Base-by-base conservation (phyloP, 2,888 invertebrate genomes). In the Holacanthella duospinosa region DNA sequence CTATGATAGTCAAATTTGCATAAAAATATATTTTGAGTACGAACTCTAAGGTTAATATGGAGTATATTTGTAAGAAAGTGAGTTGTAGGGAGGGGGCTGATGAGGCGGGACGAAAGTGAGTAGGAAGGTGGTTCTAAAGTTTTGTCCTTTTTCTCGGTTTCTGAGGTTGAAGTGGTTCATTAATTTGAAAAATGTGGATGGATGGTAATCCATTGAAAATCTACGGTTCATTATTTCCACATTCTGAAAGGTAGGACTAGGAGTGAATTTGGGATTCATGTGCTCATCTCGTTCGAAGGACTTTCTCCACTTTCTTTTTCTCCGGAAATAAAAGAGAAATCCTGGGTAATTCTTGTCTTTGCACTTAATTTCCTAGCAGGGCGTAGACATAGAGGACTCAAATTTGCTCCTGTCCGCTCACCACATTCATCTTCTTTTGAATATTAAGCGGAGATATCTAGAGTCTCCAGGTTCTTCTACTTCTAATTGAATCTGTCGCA, bases 101-200 rank as follows among this genome's bases (percentile, higher is more conserved):
- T 36, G 36, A 36, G 36, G 36, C 36, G 16, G 6, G 36, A 36
- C 36, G 36, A 36, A 36, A 36, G 36, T 36, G 36, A 36, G 36
- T 36, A 36, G 16, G 16, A 36, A 16, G 36, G 6, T 12, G 36
- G 6, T 12, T 12, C 36, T 12, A 36, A 36, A 36, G 9, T 16
- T 36, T 36, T 6, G 36, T 36, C 36, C 36, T 36, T 16, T 36
- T 16, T 16, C 16, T 36, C 36, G 36, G 36, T 36, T 36, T 36
- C 36, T 36, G 58, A 36, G 19, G 28, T 63, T 59, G 53, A 59
- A 63, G 62, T 63, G 62, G 62, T 55, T 63, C 62, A 63, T 63
- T 63, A 63, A 63, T 63, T 63, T 59, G 62, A 59, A 59, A 55
- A 59, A 55, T 59, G 53, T 54, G 55, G 43, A 27, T 36, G 27